These are phyloP conservation scores for Choloepus didactylus DNA, from an alignment of 2,797 vertebrate genomes.

Conservation along the genomic window DNA sequence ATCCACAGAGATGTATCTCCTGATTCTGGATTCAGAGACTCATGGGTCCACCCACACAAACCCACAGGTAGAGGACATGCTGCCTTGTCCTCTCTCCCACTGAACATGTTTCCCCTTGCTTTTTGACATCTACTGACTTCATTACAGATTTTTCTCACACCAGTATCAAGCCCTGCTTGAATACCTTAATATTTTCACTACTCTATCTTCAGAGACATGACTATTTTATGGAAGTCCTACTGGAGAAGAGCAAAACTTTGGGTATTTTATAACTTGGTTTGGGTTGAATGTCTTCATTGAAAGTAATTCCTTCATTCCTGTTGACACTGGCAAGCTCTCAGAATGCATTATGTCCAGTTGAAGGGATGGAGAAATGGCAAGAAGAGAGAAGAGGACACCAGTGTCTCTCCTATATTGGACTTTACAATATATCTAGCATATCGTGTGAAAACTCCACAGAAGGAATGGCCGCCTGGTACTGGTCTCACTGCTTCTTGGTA, in stretches of 20 bases:
- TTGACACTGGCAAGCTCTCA: not conserved
- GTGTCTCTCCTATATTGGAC: not conserved
- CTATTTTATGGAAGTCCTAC: not conserved
- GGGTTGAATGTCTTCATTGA: not conserved
- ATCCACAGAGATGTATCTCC: not conserved
- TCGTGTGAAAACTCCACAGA: not conserved
- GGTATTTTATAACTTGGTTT: not conserved
- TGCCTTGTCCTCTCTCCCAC: not conserved
- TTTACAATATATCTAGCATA: not conserved
- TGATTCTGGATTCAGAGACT: fast-evolving
- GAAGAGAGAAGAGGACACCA: not conserved
- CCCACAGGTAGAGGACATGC: not conserved
- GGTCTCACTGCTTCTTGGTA: not conserved
- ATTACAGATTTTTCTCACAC: not conserved
- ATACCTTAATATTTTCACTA: not conserved
- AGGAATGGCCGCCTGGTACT: not conserved
- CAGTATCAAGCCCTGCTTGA: not conserved
- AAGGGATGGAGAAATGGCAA: not conserved
- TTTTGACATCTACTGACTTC: not conserved
- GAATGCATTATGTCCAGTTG: not conserved
- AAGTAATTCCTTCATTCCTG: not conserved
- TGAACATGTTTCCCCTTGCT: not conserved
- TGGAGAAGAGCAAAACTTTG: not conserved
- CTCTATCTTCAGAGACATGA: not conserved
- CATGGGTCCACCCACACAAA: not conserved